Evolutionary conservation across 2,797 vertebrate genomes (phyloP).

Genomic region (Apogon hyalosoma): DNA sequence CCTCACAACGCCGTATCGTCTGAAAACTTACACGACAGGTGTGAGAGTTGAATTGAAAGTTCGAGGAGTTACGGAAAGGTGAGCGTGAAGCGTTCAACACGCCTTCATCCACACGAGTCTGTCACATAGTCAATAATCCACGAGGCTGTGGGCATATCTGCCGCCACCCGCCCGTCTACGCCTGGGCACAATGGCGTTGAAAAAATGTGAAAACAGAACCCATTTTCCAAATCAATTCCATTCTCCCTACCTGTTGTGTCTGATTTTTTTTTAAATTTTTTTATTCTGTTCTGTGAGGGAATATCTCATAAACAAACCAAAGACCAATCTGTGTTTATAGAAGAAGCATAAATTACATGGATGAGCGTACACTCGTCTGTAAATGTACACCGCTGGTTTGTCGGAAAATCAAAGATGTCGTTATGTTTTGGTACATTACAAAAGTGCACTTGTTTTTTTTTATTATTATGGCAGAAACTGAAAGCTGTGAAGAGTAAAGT

Average conservation of each 20-base stretch:
- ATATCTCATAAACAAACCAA: neutral
- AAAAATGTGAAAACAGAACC: neutral
- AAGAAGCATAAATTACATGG: too few relatives aligned
- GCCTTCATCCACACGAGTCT: slow-evolving; percentile 4
- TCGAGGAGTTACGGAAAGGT: neutral
- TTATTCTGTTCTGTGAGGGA: neutral
- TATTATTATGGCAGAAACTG: slow-evolving; percentile 10
- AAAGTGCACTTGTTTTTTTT: neutral
- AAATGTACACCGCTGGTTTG: neutral
- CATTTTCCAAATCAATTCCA: slow-evolving; percentile 1
- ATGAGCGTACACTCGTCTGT: slow-evolving; percentile 2
- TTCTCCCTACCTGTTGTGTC: neutral
- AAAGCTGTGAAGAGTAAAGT: slow-evolving; percentile 24
- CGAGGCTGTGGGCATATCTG: slow-evolving; percentile 5
- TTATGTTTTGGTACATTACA: slow-evolving; percentile 10
- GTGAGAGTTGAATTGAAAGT: neutral
- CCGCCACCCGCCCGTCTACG: neutral
- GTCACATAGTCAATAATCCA: slow-evolving; percentile 18
- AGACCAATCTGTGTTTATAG: too few relatives aligned
- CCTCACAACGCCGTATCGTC: neutral
- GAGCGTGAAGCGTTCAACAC: neutral
- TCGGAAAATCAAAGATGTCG: slow-evolving; percentile 14
- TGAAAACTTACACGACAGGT: neutral
- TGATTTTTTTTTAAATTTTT: too few relatives aligned
- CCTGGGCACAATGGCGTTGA: neutral